phyloP scores from a whole-genome alignment of 2,797 vertebrate genomes.

The Chelmon rostratus region DNA sequence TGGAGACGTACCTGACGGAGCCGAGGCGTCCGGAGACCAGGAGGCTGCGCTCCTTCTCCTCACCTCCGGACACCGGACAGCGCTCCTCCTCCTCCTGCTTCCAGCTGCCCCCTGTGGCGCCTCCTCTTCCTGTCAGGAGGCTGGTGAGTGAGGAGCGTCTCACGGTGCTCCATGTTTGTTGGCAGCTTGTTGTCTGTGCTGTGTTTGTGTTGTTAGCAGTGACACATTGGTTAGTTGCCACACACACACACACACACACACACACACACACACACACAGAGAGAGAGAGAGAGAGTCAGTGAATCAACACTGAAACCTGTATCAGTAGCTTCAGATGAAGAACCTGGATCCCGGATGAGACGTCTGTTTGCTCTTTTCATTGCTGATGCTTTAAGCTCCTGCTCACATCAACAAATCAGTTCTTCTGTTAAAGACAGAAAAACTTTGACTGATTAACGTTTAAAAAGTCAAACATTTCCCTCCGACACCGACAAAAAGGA shows the following conservation, averaged over 20 bases:
- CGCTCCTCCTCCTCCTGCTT: slow-evolving; percentile 75
- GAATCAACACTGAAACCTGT: no score
- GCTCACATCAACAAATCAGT: background rate
- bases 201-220: background rate
- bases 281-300: no score
- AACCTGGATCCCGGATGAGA: no score
- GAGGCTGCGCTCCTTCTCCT: slow-evolving; percentile 89
- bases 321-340: no score
- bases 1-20: slow-evolving; percentile 91
- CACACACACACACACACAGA: no score
- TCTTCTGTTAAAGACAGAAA: background rate
- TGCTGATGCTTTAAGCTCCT: background rate
- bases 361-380: no score
- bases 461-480: background rate
- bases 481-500: background rate
- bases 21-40: slow-evolving; percentile 89
- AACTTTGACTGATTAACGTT: no score
- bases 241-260: no score
- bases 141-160: slow-evolving; percentile 56
- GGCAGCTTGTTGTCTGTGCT: background rate
- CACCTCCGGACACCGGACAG: slow-evolving; percentile 88
- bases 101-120: slow-evolving; percentile 74
- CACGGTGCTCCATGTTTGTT: background rate
- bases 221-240: no score
- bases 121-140: slow-evolving; percentile 70